Conservation (phyloP, 2,113 vertebrate species). For the Phaetusa simplex region DNA sequence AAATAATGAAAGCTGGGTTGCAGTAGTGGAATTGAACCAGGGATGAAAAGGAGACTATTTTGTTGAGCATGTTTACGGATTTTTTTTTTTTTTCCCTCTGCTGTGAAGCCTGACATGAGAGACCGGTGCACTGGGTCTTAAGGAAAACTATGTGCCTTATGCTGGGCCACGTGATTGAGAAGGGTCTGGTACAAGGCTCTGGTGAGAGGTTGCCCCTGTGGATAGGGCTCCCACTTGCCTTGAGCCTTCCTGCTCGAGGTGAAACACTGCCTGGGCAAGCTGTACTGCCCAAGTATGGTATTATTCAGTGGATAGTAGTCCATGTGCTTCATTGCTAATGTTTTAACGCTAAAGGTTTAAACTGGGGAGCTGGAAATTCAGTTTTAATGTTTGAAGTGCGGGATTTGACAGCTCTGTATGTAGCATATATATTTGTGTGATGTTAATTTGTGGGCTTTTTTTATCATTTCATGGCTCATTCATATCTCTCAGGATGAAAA, state of each 20-base stretch:
- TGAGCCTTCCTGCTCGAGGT: not conserved
- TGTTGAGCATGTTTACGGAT: not conserved
- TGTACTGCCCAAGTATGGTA: not conserved
- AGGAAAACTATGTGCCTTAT: not conserved
- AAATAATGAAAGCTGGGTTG: not conserved
- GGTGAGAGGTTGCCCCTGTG: not conserved
- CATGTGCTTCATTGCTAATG: not conserved
- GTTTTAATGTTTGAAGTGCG: not conserved
- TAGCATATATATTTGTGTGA: not conserved
- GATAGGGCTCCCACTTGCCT: not conserved
- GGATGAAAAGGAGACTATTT: rapidly evolving
- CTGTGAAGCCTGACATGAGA: not conserved
- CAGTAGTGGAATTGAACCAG: not conserved
- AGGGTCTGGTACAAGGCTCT: not conserved
- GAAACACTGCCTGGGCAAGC: not conserved
- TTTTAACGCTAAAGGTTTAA: not conserved
- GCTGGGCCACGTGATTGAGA: rapidly evolving
- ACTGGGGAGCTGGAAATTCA: not conserved
- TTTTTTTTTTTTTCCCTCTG: not conserved
- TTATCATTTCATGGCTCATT: not conserved
- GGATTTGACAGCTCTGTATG: not conserved
- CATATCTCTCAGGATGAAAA: not conserved
- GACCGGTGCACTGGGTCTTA: not conserved
- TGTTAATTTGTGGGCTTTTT: not conserved
- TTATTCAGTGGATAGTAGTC: not conserved